Evolutionary conservation across 2,888 invertebrate genomes (phyloP).

Genomic region (Phragmatobia fuliginosa): DNA sequence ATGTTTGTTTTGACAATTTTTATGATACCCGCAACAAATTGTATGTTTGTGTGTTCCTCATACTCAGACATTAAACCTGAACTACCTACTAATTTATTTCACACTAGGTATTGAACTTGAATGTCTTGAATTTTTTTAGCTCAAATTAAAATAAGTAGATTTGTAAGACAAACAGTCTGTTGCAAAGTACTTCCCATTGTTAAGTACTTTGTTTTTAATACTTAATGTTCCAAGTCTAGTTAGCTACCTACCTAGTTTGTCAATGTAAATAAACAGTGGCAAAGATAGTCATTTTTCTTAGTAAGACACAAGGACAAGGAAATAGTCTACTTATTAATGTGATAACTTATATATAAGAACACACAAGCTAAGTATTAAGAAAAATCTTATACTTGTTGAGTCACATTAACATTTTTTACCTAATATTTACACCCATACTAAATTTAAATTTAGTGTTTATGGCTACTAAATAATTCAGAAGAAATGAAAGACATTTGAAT

Average conservation of each 20-base stretch:
- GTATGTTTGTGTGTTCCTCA: neutral
- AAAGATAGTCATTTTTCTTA: too few species aligned
- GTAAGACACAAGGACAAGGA: too few species aligned
- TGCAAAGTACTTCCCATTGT: neutral
- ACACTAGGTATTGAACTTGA: neutral
- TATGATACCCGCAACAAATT: neutral
- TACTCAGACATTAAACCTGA: neutral
- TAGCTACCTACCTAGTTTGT: neutral
- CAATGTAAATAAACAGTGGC: neutral
- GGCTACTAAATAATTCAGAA: neutral
- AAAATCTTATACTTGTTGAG: too few species aligned
- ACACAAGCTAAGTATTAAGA: too few species aligned
- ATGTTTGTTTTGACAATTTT: neutral
- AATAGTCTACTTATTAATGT: too few species aligned
- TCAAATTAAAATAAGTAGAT: neutral
- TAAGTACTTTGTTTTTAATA: neutral
- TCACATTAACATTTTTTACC: too few species aligned
- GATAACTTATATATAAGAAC: too few species aligned
- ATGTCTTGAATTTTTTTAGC: too few species aligned
- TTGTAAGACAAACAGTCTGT: neutral
- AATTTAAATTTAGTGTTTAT: neutral
- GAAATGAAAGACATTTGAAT: constrained; percentile 8
- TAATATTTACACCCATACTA: neutral
- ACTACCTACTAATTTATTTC: neutral
- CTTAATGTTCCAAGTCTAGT: neutral